Conservation (phyloP, 2,888 invertebrate genomes). For the Hipparchia sbordonii region DNA sequence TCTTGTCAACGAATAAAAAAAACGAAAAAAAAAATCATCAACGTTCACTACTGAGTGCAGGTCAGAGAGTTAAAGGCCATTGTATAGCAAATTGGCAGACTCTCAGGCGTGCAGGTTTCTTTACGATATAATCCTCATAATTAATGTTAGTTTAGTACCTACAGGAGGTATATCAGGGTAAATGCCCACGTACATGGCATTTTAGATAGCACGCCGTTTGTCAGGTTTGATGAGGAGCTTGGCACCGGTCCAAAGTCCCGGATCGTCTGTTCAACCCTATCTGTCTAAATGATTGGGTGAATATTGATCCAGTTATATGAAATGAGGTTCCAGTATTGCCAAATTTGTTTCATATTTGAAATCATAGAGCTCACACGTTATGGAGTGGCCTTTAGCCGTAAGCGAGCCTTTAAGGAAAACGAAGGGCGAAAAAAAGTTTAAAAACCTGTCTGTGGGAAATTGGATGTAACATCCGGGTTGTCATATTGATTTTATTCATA, state of each 20-base stretch:
- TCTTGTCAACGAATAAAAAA: too few species aligned
- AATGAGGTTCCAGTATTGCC: constrained; percentile 4
- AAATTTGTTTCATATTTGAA: constrained; percentile 7
- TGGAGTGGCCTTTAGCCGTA: background rate
- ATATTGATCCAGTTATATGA: constrained; percentile 22
- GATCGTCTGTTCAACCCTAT: constrained; percentile 33
- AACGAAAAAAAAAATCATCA: too few species aligned
- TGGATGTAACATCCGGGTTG: too few species aligned
- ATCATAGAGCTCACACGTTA: background rate
- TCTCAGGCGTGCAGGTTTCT: too few species aligned
- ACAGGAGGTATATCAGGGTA: background rate
- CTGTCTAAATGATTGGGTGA: constrained; percentile 32
- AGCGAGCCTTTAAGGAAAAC: background rate
- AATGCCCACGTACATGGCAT: constrained; percentile 17
- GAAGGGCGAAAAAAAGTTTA: too few species aligned
- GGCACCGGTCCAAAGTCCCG: constrained; percentile 36
- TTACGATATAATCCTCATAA: too few species aligned
- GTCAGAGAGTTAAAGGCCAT: too few species aligned
- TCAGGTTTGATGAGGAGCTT: constrained; percentile 27
- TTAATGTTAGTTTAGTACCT: background rate
- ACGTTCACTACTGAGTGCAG: too few species aligned
- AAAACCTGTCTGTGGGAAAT: too few species aligned
- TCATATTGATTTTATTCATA: too few species aligned
- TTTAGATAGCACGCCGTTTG: constrained; percentile 31
- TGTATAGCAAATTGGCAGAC: too few species aligned